Evolutionary conservation across 2,797 vertebrate genomes (phyloP), one percentile per base, ranked within the genome.

Genomic region (Pitangus sulphuratus): DNA sequence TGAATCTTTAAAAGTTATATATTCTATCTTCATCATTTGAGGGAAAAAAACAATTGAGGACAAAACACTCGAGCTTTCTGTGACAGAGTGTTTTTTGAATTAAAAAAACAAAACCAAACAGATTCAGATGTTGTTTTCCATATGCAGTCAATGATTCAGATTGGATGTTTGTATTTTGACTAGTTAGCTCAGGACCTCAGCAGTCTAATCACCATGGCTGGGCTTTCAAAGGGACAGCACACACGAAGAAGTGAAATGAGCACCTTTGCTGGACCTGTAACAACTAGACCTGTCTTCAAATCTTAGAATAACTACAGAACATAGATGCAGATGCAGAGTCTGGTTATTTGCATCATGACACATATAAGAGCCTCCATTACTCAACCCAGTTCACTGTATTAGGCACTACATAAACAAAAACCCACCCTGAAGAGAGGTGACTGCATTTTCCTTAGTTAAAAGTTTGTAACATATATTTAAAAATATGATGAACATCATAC

Each of bases 301-400:
- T 89, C 66, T 66, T 70, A 72, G 45, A 50, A 85, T 40, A 92
- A 87, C 37, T 74, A 35, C 24, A 42, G 58, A 89, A 85, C 14
- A 86, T 0, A 77, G 48, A 85, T 91, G 72, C 28, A 74, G 48
- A 85, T 91, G 76, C n/a, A 26, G 15, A 93, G 61, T 61, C 74
- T 72, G 15, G 62, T 44, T 81, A 93, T 94, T 94, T 93, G 86
- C 96, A 95, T 93, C 66, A 84, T 94, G 90, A 95, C 90, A 93
- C 89, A 92, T 25, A 7, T 1, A 89, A 45, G 37, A 93, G n/a
- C 26, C 70, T 86, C 2, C 3, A 84, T 74, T 94, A 93, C 77
- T 88, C 88, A 95, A 20, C 25, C 42, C 61, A 24, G 40, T 64
- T 95, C 45, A 61, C 76, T 57, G 7, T 5, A 75, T 9, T 66